phyloP scores from a whole-genome alignment of 2,797 vertebrate genomes.

The Phaenicophaeus curvirostris region DNA sequence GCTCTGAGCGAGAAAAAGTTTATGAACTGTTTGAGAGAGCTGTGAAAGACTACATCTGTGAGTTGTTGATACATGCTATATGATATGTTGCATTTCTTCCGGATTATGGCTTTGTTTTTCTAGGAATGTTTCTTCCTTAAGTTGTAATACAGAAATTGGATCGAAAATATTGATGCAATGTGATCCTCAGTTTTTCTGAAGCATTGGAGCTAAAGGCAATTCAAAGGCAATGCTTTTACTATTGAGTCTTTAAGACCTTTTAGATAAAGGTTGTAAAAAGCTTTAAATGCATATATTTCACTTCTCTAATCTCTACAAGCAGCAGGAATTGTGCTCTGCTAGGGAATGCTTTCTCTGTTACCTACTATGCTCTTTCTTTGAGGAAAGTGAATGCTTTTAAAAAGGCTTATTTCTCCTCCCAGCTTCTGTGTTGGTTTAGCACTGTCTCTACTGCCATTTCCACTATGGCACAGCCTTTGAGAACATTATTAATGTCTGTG shows the following conservation, averaged over 20 bases:
- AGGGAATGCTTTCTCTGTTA: neutral
- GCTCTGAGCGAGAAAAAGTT: slow-evolving; percentile 86
- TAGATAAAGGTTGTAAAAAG: neutral
- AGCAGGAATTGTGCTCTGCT: neutral
- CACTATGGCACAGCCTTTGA: neutral
- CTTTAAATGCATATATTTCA: rapidly evolving
- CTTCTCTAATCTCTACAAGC: neutral
- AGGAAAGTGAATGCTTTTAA: neutral
- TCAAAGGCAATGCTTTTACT: neutral
- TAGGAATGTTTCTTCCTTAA: neutral
- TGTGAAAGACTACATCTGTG: slow-evolving; percentile 94
- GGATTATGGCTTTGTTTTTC: neutral
- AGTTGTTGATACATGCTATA: slow-evolving; percentile 22
- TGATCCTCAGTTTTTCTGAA: neutral
- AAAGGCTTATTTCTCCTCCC: neutral
- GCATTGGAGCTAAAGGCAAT: rapidly evolving
- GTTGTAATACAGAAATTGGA: neutral
- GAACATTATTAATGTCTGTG: neutral
- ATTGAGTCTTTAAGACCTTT: neutral
- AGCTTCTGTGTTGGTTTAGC: neutral
- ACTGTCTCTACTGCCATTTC: neutral
- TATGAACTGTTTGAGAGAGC: slow-evolving; percentile 94
- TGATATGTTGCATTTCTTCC: neutral
- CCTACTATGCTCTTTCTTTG: neutral
- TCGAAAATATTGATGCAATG: neutral